Base-by-base conservation (phyloP, 2,888 invertebrate species). In the Caenorhabditis plicata region DNA sequence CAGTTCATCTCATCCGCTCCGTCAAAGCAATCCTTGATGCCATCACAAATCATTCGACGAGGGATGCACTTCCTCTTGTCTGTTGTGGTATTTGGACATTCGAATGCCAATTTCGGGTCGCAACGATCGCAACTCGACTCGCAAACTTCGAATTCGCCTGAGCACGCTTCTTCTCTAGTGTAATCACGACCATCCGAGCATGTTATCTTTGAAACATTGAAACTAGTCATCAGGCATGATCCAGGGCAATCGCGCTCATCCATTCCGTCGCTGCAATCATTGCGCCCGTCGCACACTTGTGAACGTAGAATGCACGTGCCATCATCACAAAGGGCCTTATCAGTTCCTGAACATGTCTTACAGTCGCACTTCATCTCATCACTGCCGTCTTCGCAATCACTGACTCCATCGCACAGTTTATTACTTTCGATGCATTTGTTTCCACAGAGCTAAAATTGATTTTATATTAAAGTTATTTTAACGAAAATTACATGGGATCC, bases 241-340 rank as follows among this genome's bases (percentile, higher is more conserved):
- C 77, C 77, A n/a, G 74, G 71, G 40, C 77, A 77, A 17, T 71
- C 46, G 33, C 39, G 8, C 44, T 77, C 77, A 42, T 77, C 77
- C 49, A 66, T 55, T 7, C 75, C 75, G 17, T 60, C 63, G 9
- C 58, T 44, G 45, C 77, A 77, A 52, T 77, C 73, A 11, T 33
- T 33, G 35, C 50, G 41, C 2, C 77, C 77, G 48, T 77, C 69
- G 51, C 77, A 77, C 36, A 77, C 61, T 19, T 55, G 51, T 2
- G 44, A 35, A 7, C 70, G 65, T 20, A 45, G 38, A 33, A 77
- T 54, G 44, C 76, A 75, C 3, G 71, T 68, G 8, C 67, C 68
- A 33, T 68, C 67, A 35, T 61, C 61, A 46, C 77, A 77, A 5
- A 77, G 56, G 13, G 68, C 71, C 17, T 49, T 52, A 27, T 60